A percentile compares a stretch with the other conserved stretches of the same genome.
Evolutionary conservation across 2,797 vertebrate species (phyloP).

Genomic region (Halcyon badia): DNA sequence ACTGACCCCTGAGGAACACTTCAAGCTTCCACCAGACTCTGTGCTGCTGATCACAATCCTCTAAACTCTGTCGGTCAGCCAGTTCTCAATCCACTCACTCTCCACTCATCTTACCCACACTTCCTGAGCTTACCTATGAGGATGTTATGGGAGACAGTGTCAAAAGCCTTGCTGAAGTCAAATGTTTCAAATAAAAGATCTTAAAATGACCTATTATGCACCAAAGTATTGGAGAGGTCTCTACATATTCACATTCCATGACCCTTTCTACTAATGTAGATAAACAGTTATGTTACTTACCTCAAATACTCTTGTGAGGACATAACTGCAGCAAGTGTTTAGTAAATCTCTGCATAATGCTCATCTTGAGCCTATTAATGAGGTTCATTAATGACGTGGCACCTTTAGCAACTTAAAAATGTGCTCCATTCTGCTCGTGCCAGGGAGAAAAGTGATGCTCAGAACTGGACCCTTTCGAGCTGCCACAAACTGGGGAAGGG

Average conservation of each 20-base stretch:
- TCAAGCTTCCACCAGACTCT: too few species aligned
- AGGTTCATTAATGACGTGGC: rapidly evolving
- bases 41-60: too few species aligned
- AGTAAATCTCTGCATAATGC: neutral
- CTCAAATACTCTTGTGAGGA: neutral
- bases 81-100: too few species aligned
- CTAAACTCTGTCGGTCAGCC: too few species aligned
- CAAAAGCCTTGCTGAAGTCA: too few species aligned
- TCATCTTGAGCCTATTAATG: neutral
- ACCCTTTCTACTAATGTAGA: neutral
- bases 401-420: neutral
- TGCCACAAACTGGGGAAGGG: neutral
- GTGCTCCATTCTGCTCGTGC: neutral
- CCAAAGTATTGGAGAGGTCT: neutral
- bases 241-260: neutral
- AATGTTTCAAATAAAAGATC: neutral
- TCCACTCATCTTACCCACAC: too few species aligned
- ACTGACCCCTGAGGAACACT: too few species aligned
- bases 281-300: neutral
- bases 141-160: too few species aligned
- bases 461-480: neutral
- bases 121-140: too few species aligned
- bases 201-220: neutral
- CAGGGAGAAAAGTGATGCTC: neutral
- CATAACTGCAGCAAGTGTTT: neutral